Evolutionary conservation across 1,140 invertebrate species (phyloP).

Genomic region (Drosophila fuyamai): DNA sequence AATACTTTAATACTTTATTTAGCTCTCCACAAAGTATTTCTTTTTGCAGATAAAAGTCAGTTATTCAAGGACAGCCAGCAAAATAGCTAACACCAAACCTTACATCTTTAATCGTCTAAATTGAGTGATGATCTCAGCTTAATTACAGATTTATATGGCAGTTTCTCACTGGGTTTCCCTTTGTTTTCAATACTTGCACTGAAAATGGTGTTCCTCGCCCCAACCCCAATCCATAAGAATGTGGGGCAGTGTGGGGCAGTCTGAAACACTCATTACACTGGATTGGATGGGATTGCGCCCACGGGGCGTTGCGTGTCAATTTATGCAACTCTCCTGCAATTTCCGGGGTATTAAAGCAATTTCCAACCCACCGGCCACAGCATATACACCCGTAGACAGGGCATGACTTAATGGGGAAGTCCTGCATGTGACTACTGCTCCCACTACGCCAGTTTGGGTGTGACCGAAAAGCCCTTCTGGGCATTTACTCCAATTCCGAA

Average conservation of each 20-base stretch:
- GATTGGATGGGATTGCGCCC: constrained; percentile 71
- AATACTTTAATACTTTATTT: too few species aligned
- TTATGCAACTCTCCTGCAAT: constrained; percentile 82
- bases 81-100: neutral
- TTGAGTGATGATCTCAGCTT: neutral
- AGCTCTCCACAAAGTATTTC: constrained; percentile 12
- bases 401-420: constrained; percentile 70
- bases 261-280: constrained; percentile 58
- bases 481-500: constrained; percentile 29
- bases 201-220: neutral
- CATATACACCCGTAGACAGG: constrained; percentile 42
- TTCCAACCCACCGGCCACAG: constrained; percentile 63
- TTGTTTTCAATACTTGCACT: constrained; percentile 10
- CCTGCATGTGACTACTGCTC: constrained; percentile 59
- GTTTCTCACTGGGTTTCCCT: neutral
- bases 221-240: constrained; percentile 17
- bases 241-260: constrained; percentile 11
- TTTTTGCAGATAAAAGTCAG: constrained; percentile 8
- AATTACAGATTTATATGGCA: constrained; percentile 4
- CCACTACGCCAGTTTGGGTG: constrained; percentile 38
- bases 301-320: constrained; percentile 79
- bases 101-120: neutral
- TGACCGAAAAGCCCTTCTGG: constrained; percentile 66
- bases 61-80: neutral
- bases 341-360: constrained; percentile 82